Conservation (phyloP, 1,140 invertebrate genomes). For the Ctenoplectra terminalis region DNA sequence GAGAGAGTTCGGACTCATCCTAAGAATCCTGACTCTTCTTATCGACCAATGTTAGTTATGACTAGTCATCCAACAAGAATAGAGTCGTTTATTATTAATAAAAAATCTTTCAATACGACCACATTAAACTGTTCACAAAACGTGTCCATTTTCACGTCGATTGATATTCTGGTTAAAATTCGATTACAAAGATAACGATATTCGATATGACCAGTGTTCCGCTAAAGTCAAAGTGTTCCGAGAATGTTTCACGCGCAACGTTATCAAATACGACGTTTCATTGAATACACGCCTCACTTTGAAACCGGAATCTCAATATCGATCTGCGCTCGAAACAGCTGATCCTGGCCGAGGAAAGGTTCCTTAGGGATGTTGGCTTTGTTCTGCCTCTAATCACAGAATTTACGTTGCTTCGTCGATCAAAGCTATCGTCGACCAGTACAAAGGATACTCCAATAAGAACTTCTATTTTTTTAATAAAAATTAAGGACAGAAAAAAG, state of each 20-base stretch:
- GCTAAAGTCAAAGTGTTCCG: neutral
- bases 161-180: too few relatives aligned
- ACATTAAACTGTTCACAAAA: too few relatives aligned
- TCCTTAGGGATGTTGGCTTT: conserved; percentile 66
- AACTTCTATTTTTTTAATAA: too few relatives aligned
- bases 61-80: too few relatives aligned
- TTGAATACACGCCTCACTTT: neutral
- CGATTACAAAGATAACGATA: neutral
- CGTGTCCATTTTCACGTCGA: too few relatives aligned
- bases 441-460: too few relatives aligned
- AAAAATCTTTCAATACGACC: too few relatives aligned
- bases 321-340: conserved; percentile 34
- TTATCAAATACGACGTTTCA: neutral
- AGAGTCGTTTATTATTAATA: too few relatives aligned
- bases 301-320: conserved; percentile 17
- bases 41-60: too few relatives aligned
- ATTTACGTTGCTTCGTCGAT: conserved; percentile 71
- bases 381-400: conserved; percentile 71
- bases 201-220: neutral
- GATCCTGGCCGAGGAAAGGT: conserved; percentile 46
- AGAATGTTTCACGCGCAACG: neutral
- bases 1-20: too few relatives aligned
- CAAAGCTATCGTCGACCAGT: conserved; percentile 59
- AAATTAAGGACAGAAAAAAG: too few relatives aligned
- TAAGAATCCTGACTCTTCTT: too few relatives aligned